These are phyloP conservation scores for Luscinia luscinia DNA, from an alignment of 2,797 vertebrate genomes.

Conservation along the genomic window DNA sequence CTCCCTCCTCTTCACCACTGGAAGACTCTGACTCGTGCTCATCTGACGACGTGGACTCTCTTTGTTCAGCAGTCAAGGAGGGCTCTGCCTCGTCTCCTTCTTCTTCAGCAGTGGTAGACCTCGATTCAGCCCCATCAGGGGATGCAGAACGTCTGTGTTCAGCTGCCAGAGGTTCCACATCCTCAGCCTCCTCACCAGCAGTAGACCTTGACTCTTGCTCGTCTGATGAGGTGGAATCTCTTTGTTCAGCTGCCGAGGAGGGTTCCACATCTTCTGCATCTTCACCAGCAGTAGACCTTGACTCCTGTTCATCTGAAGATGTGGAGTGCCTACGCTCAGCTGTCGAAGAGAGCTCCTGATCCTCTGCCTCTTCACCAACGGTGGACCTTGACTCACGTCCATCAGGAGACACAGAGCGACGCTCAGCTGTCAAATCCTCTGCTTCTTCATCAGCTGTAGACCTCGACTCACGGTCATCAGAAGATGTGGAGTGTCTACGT, in stretches of 20 bases:
- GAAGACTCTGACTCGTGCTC: slow-evolving; percentile 52
- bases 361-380: slow-evolving; percentile 49
- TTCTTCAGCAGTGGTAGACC: slow-evolving; percentile 58
- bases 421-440: slow-evolving; percentile 40
- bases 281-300: slow-evolving; percentile 49
- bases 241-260: slow-evolving; percentile 72
- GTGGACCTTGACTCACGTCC: slow-evolving; percentile 55
- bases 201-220: slow-evolving; percentile 56
- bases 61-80: slow-evolving; percentile 43
- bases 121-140: slow-evolving; percentile 45
- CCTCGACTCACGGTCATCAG: slow-evolving; percentile 60
- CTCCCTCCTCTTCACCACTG: slow-evolving; percentile 51
- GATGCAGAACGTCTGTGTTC: slow-evolving; percentile 32
- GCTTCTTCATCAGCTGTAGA: slow-evolving; percentile 52
- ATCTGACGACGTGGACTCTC: slow-evolving; percentile 41
- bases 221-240: slow-evolving; percentile 75
- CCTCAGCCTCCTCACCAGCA: slow-evolving; percentile 45
- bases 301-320: slow-evolving; percentile 50
- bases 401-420: slow-evolving; percentile 18
- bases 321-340: slow-evolving; percentile 50
- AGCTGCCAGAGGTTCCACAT: slow-evolving; percentile 31
- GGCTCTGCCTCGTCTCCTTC: slow-evolving; percentile 50
- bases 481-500: slow-evolving; percentile 75
- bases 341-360: slow-evolving; percentile 6
- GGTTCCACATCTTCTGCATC: slow-evolving; percentile 63